Evolutionary conservation across 2,797 vertebrate genomes (phyloP).

Genomic region (Mormyrops boulengeri): DNA sequence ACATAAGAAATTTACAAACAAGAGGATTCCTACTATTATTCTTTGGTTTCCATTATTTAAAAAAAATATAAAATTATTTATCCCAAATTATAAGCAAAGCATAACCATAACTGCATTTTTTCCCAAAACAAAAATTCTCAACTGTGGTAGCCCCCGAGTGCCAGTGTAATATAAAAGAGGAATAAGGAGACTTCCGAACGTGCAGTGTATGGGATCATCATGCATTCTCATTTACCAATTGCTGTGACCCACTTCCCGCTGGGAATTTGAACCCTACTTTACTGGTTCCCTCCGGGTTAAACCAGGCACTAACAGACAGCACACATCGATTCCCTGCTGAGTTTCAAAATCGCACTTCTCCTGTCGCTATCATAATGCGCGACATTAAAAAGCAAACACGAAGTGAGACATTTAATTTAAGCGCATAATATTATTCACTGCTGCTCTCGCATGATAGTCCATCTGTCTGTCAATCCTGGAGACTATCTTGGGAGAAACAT

Average conservation of each 20-base stretch:
- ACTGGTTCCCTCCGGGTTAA: neutral
- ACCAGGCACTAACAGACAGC: neutral
- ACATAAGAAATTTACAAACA: no score
- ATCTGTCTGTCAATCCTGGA: conserved; percentile 5
- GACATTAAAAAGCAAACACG: conserved; percentile 9
- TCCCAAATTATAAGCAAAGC: neutral
- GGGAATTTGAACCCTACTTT: neutral
- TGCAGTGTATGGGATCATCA: neutral
- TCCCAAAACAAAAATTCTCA: neutral
- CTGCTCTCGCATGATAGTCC: neutral
- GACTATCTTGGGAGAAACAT: neutral
- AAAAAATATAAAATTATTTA: neutral
- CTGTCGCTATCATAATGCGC: neutral
- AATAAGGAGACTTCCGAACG: neutral
- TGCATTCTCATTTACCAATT: neutral
- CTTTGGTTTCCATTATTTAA: neutral
- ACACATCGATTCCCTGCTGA: neutral
- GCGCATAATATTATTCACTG: neutral
- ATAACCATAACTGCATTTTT: neutral
- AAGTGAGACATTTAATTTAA: neutral
- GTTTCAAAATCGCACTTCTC: neutral
- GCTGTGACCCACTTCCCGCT: neutral
- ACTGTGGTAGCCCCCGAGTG: neutral
- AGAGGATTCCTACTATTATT: no score
- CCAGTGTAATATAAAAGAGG: neutral